Conservation (phyloP, 2,113 vertebrate genomes). For the Saccopteryx leptura region DNA sequence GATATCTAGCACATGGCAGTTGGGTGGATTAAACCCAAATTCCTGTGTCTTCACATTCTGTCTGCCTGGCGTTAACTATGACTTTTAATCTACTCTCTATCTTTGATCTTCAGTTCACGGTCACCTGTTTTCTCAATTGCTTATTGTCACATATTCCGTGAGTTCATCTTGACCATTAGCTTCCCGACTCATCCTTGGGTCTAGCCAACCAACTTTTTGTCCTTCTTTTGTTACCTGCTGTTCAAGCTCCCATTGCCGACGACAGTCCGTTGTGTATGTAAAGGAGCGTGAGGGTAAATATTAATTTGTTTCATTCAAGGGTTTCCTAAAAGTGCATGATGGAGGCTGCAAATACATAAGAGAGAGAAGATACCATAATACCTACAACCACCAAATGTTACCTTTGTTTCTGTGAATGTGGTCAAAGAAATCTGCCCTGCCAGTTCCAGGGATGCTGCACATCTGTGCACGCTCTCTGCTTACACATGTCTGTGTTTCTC, state of each 20-base stretch:
- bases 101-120: not conserved
- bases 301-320: not conserved
- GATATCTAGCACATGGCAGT: not conserved
- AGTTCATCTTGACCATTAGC: not conserved
- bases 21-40: not conserved
- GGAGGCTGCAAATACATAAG: not conserved
- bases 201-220: not conserved
- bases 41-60: not conserved
- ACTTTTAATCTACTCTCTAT: not conserved
- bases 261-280: not conserved
- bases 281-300: not conserved
- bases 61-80: not conserved
- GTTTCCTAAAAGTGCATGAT: not conserved
- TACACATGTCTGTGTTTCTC: not conserved
- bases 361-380: not conserved
- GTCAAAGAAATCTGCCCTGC: not conserved
- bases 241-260: not conserved
- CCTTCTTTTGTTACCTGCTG: not conserved
- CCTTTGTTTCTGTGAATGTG: not conserved
- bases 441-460: constrained; percentile 20
- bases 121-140: not conserved
- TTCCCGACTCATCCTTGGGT: not conserved
- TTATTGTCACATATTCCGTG: not conserved
- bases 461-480: not conserved
- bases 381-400: not conserved